A percentile compares a stretch with the other conserved stretches of the same genome.
phyloP scores from a whole-genome alignment of 2,797 vertebrate species.

The Chiloscyllium punctatum region DNA sequence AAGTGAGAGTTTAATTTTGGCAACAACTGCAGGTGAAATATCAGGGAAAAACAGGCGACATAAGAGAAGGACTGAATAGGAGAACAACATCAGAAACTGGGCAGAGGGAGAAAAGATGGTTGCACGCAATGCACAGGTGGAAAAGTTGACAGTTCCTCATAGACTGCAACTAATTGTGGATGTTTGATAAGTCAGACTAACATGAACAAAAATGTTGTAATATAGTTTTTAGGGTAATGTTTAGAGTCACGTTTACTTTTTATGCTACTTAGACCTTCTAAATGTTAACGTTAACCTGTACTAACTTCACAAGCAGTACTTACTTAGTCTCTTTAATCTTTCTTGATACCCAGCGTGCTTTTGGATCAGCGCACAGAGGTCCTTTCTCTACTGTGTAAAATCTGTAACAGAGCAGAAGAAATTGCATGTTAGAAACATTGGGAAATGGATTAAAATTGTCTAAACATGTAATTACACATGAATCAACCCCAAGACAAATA shows the following conservation, averaged over 20 bases:
- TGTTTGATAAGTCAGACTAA: background rate
- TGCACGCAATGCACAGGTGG: background rate
- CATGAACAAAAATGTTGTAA: background rate
- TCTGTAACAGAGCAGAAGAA: background rate
- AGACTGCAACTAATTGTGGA: background rate
- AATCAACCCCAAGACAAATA: background rate
- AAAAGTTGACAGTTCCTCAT: background rate
- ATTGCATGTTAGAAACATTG: background rate
- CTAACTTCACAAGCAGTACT: background rate
- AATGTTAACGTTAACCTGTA: background rate
- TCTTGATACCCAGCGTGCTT: background rate
- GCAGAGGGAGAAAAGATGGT: background rate
- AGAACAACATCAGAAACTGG: background rate
- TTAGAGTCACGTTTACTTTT: background rate
- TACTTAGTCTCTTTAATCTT: background rate
- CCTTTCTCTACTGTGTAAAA: slow-evolving; percentile 29
- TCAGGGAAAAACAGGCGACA: background rate
- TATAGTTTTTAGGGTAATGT: background rate
- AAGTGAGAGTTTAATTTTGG: too few relatives aligned
- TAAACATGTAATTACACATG: background rate
- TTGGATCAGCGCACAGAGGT: background rate
- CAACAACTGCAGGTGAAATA: background rate
- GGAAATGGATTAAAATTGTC: background rate
- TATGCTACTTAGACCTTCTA: background rate
- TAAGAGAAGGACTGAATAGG: background rate